These are phyloP conservation scores for Temnothorax curvispinosus DNA, from an alignment of 1,140 invertebrate species.

Conservation along the genomic window DNA sequence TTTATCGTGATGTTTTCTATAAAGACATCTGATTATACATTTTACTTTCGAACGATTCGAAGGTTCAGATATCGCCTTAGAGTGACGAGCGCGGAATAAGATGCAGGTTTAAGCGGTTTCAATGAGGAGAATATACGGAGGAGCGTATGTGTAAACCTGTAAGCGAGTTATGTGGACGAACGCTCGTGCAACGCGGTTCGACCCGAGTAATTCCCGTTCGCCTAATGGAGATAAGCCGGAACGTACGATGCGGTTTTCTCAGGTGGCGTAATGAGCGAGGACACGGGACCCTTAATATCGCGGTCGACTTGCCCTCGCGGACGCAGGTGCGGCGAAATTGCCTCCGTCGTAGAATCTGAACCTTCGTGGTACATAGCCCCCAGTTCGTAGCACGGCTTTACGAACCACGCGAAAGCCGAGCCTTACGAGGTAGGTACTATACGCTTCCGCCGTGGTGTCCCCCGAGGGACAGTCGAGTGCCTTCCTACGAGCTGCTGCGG, in stretches of 20 bases:
- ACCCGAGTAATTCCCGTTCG: constrained; percentile 60
- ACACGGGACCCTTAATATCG: constrained; percentile 68
- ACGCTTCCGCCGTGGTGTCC: constrained; percentile 33
- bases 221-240: constrained; percentile 74
- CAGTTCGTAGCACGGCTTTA: constrained; percentile 51
- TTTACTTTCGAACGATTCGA: not conserved
- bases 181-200: constrained; percentile 16
- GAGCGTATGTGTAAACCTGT: not conserved
- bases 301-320: constrained; percentile 3
- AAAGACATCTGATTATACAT: not conserved
- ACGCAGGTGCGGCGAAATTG: constrained; percentile 72
- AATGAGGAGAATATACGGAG: constrained; percentile 3
- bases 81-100: not conserved
- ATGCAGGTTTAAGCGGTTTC: not conserved
- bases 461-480: constrained; percentile 60
- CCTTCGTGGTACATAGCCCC: not conserved
- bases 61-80: not conserved
- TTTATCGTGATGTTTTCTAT: not conserved
- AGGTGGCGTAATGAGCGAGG: constrained; percentile 74
- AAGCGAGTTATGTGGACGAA: constrained; percentile 37
- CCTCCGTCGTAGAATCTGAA: constrained; percentile 68
- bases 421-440: constrained; percentile 57
- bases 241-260: constrained; percentile 74
- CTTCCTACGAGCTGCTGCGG: constrained; percentile 40
- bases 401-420: constrained; percentile 59